Conservation (phyloP, 2,797 vertebrate genomes). For the Gobio occitaniae region DNA sequence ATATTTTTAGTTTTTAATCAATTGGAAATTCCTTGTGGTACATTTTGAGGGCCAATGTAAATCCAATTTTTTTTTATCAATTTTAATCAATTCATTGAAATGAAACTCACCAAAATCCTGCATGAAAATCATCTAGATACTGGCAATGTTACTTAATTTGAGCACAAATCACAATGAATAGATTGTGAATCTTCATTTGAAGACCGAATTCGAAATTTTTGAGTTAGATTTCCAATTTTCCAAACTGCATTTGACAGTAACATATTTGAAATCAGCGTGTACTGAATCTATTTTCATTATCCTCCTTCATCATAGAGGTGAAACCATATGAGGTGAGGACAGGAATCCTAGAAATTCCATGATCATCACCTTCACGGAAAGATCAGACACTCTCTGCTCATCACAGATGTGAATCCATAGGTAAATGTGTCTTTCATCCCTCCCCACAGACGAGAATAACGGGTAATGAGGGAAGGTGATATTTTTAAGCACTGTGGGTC, state of each 20-base stretch:
- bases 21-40: neutral
- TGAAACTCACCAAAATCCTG: neutral
- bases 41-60: neutral
- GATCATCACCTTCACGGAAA: constrained; percentile 40
- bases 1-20: no score
- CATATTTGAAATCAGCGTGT: neutral
- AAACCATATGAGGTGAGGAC: constrained; percentile 20
- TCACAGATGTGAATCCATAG: constrained; percentile 50
- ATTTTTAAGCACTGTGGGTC: constrained; percentile 51
- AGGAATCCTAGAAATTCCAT: neutral
- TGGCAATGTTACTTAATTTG: neutral
- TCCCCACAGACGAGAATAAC: constrained; percentile 40
- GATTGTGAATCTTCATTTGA: neutral
- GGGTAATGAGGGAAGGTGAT: constrained; percentile 57
- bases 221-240: neutral
- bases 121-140: neutral
- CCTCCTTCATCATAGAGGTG: neutral
- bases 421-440: constrained; percentile 52
- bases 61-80: neutral
- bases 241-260: neutral
- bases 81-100: neutral
- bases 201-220: neutral
- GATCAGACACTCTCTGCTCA: constrained; percentile 36
- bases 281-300: neutral
- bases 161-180: neutral